Evolutionary conservation across 2,888 invertebrate species (phyloP).

Genomic region (Acleris cristana): DNA sequence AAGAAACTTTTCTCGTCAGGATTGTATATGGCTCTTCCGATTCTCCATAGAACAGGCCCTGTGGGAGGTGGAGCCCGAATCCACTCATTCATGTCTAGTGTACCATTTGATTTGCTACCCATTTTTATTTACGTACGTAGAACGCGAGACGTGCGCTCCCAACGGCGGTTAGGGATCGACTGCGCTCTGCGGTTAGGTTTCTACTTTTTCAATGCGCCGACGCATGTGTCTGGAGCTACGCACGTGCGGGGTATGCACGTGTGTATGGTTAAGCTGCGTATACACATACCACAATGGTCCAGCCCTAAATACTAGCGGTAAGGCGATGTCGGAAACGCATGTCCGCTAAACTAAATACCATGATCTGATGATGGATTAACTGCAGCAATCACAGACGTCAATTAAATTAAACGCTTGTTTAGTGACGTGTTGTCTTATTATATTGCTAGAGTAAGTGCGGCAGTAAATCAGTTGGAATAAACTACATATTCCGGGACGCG

Average conservation of each 20-base stretch:
- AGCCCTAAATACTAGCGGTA: neutral
- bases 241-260: constrained; percentile 3
- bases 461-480: too few relatives aligned
- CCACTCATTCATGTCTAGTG: constrained; percentile 62
- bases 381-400: too few relatives aligned
- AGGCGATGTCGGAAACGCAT: too few relatives aligned
- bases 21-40: constrained; percentile 64
- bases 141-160: neutral
- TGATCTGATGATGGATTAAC: too few relatives aligned
- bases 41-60: constrained; percentile 54
- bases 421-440: too few relatives aligned
- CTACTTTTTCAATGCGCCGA: constrained; percentile 13
- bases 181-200: constrained; percentile 6
- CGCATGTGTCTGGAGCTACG: constrained; percentile 3
- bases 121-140: constrained; percentile 44
- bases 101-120: constrained; percentile 66
- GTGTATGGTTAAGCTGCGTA: neutral
- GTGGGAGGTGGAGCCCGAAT: constrained; percentile 64
- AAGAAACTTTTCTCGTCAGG: constrained; percentile 70
- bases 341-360: too few relatives aligned
- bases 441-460: too few relatives aligned
- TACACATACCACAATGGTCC: neutral
- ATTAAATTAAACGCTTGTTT: too few relatives aligned
- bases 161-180: constrained; percentile 12
- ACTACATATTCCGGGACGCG: too few relatives aligned